These are phyloP conservation scores for Amphimallon solstitiale DNA, from an alignment of 2,888 invertebrate genomes.

Conservation along the genomic window DNA sequence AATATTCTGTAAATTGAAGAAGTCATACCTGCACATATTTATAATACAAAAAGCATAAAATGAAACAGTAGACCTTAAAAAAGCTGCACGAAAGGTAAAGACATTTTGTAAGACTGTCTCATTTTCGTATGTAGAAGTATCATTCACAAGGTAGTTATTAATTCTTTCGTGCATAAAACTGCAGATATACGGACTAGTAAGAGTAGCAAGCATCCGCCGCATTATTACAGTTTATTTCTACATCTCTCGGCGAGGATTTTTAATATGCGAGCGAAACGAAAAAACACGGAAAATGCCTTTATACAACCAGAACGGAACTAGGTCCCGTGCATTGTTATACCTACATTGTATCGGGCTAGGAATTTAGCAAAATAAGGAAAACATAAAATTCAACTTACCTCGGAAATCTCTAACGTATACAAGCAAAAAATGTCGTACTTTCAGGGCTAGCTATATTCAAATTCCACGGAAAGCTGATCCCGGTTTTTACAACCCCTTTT, in stretches of 20 bases:
- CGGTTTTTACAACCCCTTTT: conserved; percentile 46
- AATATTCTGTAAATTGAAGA: no score
- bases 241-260: conserved; percentile 23
- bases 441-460: conserved; percentile 45
- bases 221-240: conserved; percentile 18
- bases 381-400: conserved; percentile 32
- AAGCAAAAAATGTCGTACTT: conserved; percentile 46
- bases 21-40: no score
- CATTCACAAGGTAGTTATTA: conserved; percentile 2
- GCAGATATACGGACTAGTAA: background rate
- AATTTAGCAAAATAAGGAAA: conserved; percentile 34
- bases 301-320: background rate
- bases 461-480: conserved; percentile 45
- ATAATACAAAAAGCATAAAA: no score
- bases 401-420: conserved; percentile 37
- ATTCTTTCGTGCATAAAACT: conserved; percentile 4
- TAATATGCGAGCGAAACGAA: conserved; percentile 21
- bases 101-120: no score
- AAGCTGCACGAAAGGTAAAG: no score
- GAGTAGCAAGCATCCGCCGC: conserved; percentile 13
- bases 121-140: background rate
- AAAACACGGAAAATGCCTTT: conserved; percentile 23
- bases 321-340: conserved; percentile 14
- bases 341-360: conserved; percentile 26
- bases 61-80: no score